These are phyloP conservation scores for Pristionchus arcanus DNA, from an alignment of 2,888 invertebrate genomes.

Conservation along the genomic window DNA sequence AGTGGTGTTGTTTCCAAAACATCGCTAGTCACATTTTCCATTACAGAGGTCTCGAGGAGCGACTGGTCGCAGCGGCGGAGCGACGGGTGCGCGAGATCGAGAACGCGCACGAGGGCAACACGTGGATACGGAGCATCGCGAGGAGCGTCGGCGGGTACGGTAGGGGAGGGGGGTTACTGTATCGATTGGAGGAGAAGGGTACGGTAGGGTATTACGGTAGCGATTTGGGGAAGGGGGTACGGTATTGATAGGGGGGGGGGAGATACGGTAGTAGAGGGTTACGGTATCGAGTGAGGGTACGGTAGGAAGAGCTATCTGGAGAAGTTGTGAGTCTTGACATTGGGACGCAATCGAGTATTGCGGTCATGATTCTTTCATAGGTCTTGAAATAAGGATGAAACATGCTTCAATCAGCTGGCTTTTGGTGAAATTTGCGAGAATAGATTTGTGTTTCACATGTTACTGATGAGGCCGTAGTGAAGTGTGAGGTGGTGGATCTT, in stretches of 20 bases:
- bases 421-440: not conserved
- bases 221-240: too few relatives aligned
- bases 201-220: too few relatives aligned
- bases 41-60: slow-evolving; percentile 17
- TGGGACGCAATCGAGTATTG: not conserved
- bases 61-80: not conserved
- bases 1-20: not conserved
- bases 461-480: too few relatives aligned
- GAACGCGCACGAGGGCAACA: not conserved
- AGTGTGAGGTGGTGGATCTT: too few relatives aligned
- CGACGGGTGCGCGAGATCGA: slow-evolving; percentile 1
- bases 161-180: not conserved
- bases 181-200: not conserved
- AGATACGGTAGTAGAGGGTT: too few relatives aligned
- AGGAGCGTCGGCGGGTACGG: slow-evolving; percentile 27
- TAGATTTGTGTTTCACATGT: too few relatives aligned
- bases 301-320: too few relatives aligned
- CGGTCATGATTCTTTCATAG: not conserved
- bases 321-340: not conserved
- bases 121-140: not conserved
- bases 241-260: too few relatives aligned
- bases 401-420: not conserved
- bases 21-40: not conserved
- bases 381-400: not conserved
- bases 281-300: not conserved